Percentiles rank a stretch among this genome's conserved stretches.
phyloP scores from a whole-genome alignment of 2,113 vertebrate genomes.

The Pedionomus torquatus region DNA sequence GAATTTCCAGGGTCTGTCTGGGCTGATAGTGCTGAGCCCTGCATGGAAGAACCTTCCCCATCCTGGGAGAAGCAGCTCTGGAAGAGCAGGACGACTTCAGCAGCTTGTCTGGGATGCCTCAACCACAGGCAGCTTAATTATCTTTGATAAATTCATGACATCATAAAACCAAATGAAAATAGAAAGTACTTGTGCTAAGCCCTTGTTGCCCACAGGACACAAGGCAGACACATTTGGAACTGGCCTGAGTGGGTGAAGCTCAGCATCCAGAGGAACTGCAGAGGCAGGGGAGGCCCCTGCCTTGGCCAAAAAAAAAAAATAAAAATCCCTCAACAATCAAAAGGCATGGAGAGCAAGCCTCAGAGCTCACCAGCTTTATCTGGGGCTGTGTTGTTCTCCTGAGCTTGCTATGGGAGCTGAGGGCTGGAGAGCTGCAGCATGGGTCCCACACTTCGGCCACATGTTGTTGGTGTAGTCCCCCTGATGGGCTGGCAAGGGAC shows the following conservation, averaged over 20 bases:
- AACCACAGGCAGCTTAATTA: background rate
- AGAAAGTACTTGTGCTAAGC: background rate
- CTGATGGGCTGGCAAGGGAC: no score
- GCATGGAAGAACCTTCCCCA: background rate
- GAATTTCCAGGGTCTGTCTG: background rate
- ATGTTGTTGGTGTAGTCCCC: rapidly evolving
- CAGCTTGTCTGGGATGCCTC: background rate
- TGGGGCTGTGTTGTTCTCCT: rapidly evolving
- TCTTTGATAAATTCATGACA: background rate
- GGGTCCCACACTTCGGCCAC: rapidly evolving
- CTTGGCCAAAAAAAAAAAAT: background rate
- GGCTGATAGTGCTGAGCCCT: background rate
- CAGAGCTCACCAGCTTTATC: rapidly evolving
- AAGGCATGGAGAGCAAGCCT: background rate
- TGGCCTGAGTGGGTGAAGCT: background rate
- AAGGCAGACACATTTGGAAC: background rate
- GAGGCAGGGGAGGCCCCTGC: background rate
- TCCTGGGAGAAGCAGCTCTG: background rate
- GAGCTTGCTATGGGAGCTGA: rapidly evolving
- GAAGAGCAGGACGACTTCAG: background rate
- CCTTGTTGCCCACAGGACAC: background rate
- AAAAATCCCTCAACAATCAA: no score
- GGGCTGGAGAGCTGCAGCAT: rapidly evolving
- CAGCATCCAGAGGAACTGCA: background rate
- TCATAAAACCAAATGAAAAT: background rate